Evolutionary conservation across 2,797 vertebrate species (phyloP).

Genomic region (Peromyscus nudipes): DNA sequence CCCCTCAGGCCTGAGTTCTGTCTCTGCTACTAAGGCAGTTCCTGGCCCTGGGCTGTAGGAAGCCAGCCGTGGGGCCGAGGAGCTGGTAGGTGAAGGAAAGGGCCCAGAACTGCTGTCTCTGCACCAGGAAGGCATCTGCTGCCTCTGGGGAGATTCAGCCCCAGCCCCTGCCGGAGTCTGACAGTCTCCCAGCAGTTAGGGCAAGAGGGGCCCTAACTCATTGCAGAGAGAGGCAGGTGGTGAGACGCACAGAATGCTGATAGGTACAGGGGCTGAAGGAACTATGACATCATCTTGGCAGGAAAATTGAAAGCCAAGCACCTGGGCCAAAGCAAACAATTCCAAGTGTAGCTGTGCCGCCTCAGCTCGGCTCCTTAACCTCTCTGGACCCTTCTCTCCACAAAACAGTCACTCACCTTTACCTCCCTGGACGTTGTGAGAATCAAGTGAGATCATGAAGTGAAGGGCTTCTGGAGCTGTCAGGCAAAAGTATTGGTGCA

Average conservation of each 20-base stretch:
- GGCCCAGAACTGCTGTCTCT: not conserved
- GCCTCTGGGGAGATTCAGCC: not conserved
- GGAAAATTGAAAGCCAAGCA: not conserved
- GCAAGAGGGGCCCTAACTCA: not conserved
- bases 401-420: not conserved
- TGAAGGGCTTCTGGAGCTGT: not conserved
- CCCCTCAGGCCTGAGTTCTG: not conserved
- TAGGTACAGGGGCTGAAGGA: no score
- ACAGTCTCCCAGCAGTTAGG: not conserved
- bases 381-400: not conserved
- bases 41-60: not conserved
- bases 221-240: accelerated
- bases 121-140: not conserved
- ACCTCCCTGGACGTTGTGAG: accelerated
- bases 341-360: not conserved
- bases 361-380: not conserved
- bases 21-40: not conserved
- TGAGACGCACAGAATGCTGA: not conserved
- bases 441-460: not conserved
- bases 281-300: not conserved
- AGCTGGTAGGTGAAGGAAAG: not conserved
- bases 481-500: not conserved
- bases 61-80: not conserved
- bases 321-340: not conserved
- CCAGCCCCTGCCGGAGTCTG: not conserved